These are phyloP conservation scores for Iphiclides podalirius DNA, from an alignment of 2,888 invertebrate species.

Conservation along the genomic window DNA sequence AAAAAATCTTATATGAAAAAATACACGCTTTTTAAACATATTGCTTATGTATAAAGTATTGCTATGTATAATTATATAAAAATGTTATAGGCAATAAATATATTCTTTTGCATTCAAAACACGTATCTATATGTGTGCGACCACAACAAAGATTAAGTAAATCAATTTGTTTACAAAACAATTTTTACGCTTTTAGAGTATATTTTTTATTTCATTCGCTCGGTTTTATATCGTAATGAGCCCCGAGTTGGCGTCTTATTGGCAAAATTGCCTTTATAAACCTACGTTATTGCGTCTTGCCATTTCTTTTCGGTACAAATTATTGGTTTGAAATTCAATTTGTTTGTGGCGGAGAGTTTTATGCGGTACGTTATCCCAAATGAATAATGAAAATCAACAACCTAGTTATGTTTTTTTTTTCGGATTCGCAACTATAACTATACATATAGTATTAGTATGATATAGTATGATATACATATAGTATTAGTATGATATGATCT, in stretches of 20 bases:
- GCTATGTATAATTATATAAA: too few relatives aligned
- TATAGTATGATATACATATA: too few relatives aligned
- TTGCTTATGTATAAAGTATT: too few relatives aligned
- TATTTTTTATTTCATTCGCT: not conserved
- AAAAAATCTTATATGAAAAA: too few relatives aligned
- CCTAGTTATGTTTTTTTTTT: too few relatives aligned
- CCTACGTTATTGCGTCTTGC: not conserved
- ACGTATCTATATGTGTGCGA: too few relatives aligned
- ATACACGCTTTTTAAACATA: too few relatives aligned
- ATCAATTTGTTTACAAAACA: not conserved
- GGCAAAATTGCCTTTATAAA: constrained; percentile 4
- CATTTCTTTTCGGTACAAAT: constrained; percentile 2
- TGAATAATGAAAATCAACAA: not conserved
- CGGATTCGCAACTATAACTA: too few relatives aligned
- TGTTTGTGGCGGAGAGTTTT: not conserved
- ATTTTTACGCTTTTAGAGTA: not conserved
- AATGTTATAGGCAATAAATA: too few relatives aligned
- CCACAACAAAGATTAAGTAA: not conserved
- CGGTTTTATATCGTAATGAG: not conserved
- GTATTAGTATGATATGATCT: too few relatives aligned
- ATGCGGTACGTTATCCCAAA: not conserved
- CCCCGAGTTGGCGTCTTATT: not conserved
- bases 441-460: too few relatives aligned
- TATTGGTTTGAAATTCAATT: constrained; percentile 15
- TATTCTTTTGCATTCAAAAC: not conserved